Conservation (phyloP, 2,888 invertebrate species). For the Leptinotarsa tumamoca region DNA sequence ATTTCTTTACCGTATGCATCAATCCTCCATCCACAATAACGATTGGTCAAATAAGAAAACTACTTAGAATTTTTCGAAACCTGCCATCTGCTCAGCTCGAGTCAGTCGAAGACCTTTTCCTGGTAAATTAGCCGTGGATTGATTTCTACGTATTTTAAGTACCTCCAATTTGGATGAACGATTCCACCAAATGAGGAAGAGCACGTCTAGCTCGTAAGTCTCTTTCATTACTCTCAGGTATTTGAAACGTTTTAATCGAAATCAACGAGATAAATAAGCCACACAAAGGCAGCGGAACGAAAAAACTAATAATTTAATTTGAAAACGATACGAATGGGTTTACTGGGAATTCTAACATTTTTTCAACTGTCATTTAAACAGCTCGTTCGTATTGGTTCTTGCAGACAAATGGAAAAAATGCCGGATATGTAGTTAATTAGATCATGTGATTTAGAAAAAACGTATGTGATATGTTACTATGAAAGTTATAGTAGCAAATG, state of each 20-base stretch:
- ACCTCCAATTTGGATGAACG: constrained; percentile 37
- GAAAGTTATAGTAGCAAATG: no score
- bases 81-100: constrained; percentile 32
- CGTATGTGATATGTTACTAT: no score
- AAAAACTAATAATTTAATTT: constrained; percentile 51
- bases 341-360: constrained; percentile 32
- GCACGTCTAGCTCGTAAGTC: constrained; percentile 56
- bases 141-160: constrained; percentile 43
- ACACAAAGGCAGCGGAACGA: constrained; percentile 45
- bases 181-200: constrained; percentile 47
- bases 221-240: constrained; percentile 54
- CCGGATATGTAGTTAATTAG: no score
- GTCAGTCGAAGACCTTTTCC: constrained; percentile 27
- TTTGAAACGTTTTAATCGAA: constrained; percentile 59
- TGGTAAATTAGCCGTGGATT: constrained; percentile 34
- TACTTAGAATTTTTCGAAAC: constrained; percentile 23
- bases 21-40: constrained; percentile 1
- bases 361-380: constrained; percentile 9
- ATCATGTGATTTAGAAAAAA: no score
- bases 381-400: background rate
- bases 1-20: background rate
- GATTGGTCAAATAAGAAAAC: constrained; percentile 1
- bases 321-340: constrained; percentile 41
- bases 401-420: background rate
- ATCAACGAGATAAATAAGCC: constrained; percentile 51